A percentile compares a stretch with the other conserved stretches of the same genome.
Evolutionary conservation across 2,797 vertebrate species (phyloP).

Genomic region (Adrianichthys oophorus): DNA sequence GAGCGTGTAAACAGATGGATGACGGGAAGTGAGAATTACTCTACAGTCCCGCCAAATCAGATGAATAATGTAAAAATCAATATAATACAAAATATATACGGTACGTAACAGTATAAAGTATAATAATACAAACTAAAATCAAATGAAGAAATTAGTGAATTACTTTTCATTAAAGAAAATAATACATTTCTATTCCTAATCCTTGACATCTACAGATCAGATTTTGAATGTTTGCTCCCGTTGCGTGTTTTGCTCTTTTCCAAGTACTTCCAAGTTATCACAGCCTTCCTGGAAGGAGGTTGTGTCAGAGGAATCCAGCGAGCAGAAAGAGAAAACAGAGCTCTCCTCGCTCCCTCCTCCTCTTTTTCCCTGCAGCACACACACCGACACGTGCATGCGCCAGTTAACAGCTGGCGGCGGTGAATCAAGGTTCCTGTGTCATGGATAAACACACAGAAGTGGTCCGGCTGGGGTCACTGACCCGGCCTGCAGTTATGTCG

Average conservation of each 20-base stretch:
- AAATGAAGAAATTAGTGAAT: too few relatives aligned
- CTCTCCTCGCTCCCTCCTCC: constrained; percentile 9
- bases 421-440: constrained; percentile 64
- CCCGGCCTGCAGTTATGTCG: constrained; percentile 32
- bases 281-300: constrained; percentile 38
- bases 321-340: constrained; percentile 8
- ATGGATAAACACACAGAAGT: constrained; percentile 65
- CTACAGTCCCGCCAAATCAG: too few relatives aligned
- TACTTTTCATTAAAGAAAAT: too few relatives aligned
- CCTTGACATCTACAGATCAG: constrained; percentile 5
- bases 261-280: constrained; percentile 29
- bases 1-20: too few relatives aligned
- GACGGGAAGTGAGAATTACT: too few relatives aligned
- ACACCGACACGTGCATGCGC: constrained; percentile 4
- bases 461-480: constrained; percentile 60
- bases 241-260: constrained; percentile 19
- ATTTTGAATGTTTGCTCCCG: neutral
- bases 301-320: constrained; percentile 26
- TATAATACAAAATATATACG: too few relatives aligned
- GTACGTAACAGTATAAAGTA: too few relatives aligned
- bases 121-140: too few relatives aligned
- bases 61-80: too few relatives aligned
- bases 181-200: neutral
- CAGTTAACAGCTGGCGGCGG: constrained; percentile 19
- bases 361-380: constrained; percentile 1